These are phyloP conservation scores for Pyrrhia umbra DNA, from an alignment of 2,888 invertebrate species.

Conservation along the genomic window DNA sequence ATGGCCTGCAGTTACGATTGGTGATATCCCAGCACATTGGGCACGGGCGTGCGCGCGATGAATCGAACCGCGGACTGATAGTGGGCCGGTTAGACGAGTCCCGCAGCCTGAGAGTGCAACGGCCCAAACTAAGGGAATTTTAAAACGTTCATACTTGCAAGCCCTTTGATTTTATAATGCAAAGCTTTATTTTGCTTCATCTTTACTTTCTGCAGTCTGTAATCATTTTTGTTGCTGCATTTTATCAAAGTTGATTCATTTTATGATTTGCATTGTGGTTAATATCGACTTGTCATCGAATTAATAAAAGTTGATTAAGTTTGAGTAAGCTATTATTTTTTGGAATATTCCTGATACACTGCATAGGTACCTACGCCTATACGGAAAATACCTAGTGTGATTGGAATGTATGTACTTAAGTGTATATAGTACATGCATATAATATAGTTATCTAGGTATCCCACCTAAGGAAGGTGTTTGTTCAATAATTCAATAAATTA, in stretches of 20 bases:
- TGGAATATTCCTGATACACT: not conserved
- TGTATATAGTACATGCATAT: too few relatives aligned
- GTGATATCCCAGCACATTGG: conserved; percentile 83
- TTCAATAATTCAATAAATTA: too few relatives aligned
- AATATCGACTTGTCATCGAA: not conserved
- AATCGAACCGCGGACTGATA: conserved; percentile 87
- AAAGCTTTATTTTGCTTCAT: conserved; percentile 35
- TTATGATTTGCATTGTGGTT: not conserved
- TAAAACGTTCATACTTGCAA: conserved; percentile 85
- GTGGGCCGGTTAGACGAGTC: conserved; percentile 89
- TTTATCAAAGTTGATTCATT: not conserved
- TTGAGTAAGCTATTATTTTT: not conserved
- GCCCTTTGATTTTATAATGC: conserved; percentile 80
- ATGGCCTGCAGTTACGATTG: conserved; percentile 82
- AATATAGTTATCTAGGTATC: too few relatives aligned
- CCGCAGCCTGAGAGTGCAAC: conserved; percentile 86
- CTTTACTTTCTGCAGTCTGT: conserved; percentile 35
- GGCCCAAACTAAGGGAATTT: conserved; percentile 89
- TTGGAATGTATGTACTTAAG: too few relatives aligned
- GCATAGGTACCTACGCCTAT: too few relatives aligned
- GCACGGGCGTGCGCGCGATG: conserved; percentile 83
- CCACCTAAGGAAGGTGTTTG: too few relatives aligned
- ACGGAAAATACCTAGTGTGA: too few relatives aligned
- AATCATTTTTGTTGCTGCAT: conserved; percentile 2
- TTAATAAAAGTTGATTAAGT: conserved; percentile 2